Evolutionary conservation across 2,797 vertebrate genomes (phyloP).

Genomic region (Mormyrops attenuatus): DNA sequence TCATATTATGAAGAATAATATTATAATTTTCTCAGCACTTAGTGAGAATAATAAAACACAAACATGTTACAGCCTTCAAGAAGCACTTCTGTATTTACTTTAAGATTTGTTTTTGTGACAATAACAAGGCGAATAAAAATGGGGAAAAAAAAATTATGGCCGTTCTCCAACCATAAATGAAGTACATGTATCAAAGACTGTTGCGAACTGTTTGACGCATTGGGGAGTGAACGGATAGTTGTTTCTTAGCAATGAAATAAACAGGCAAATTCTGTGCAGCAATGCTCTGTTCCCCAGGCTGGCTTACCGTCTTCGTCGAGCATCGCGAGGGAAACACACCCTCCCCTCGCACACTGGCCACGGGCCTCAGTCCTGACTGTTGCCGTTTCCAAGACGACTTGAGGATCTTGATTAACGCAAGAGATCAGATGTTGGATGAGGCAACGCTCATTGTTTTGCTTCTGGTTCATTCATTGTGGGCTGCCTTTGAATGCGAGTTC

Average conservation of each 20-base stretch:
- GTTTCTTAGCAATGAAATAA: slow-evolving; percentile 32
- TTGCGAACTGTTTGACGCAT: background rate
- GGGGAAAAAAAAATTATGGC: background rate
- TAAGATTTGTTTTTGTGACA: slow-evolving; percentile 14
- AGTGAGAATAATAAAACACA: slow-evolving; percentile 24
- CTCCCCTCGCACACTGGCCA: background rate
- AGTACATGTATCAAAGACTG: background rate
- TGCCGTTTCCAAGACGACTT: slow-evolving; percentile 1
- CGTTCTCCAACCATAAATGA: background rate
- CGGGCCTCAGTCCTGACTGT: background rate
- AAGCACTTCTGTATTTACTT: slow-evolving; percentile 1
- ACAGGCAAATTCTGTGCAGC: slow-evolving; percentile 19
- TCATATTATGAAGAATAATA: slow-evolving; percentile 2
- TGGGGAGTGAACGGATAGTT: background rate
- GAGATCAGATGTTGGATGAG: background rate
- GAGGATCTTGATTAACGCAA: background rate
- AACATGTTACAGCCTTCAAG: background rate
- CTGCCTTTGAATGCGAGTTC: background rate
- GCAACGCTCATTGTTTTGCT: background rate
- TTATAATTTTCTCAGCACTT: background rate
- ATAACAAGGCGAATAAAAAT: background rate
- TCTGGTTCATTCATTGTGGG: background rate
- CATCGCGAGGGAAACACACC: background rate
- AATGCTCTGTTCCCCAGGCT: slow-evolving; percentile 19
- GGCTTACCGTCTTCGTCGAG: background rate